Conservation (phyloP, 2,888 invertebrate genomes). For the Drosophila mulleri region DNA sequence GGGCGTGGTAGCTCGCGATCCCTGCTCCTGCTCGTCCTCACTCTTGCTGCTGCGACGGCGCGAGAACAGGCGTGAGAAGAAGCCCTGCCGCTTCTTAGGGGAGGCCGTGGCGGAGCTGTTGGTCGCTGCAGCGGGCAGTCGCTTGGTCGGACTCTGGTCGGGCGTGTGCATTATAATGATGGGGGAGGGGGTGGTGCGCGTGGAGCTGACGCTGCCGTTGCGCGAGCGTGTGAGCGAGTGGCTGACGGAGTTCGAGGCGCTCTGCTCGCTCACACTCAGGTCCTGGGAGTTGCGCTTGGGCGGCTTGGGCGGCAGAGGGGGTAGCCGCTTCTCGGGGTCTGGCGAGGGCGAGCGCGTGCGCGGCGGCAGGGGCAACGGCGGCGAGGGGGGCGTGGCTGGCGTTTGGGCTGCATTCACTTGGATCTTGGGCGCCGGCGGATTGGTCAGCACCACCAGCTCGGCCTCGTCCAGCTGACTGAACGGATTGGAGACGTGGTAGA, state of each 20-base stretch:
- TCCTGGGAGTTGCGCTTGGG: constrained; percentile 87
- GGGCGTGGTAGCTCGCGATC: constrained; percentile 72
- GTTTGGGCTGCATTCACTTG: constrained; percentile 79
- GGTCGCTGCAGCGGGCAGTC: constrained; percentile 83
- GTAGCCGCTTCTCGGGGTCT: constrained; percentile 87
- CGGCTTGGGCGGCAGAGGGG: constrained; percentile 93
- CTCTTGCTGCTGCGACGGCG: constrained; percentile 85
- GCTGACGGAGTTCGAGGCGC: constrained; percentile 61
- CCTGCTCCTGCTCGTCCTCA: constrained; percentile 66
- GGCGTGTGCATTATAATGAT: constrained; percentile 85
- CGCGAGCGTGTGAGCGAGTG: constrained; percentile 68
- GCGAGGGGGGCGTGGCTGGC: constrained; percentile 80
- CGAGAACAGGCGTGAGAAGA: constrained; percentile 88
- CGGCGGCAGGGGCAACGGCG: constrained; percentile 76
- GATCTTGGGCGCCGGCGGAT: constrained; percentile 86
- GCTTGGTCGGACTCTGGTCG: constrained; percentile 86
- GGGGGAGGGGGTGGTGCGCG: constrained; percentile 83
- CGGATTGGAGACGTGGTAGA: constrained; percentile 69
- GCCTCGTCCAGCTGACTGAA: constrained; percentile 81
- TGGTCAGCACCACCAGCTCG: constrained; percentile 84
- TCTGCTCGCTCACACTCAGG: constrained; percentile 64
- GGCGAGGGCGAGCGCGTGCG: constrained; percentile 78
- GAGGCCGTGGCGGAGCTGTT: constrained; percentile 81
- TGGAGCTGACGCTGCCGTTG: constrained; percentile 75
- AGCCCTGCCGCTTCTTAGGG: constrained; percentile 87